phyloP scores from a whole-genome alignment of 2,797 vertebrate genomes.

The Channallabes apus region DNA sequence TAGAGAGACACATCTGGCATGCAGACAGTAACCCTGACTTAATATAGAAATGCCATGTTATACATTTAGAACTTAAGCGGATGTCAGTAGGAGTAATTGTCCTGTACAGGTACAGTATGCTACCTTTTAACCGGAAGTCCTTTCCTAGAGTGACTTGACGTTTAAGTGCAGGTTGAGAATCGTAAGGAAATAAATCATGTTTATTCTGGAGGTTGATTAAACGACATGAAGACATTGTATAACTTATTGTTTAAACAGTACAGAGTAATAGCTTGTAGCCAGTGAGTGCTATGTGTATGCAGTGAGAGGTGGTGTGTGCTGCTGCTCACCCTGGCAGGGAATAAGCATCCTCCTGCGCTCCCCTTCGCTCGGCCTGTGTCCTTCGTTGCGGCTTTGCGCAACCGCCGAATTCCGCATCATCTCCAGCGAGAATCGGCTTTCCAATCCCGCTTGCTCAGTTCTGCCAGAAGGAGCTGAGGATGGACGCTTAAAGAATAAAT shows the following conservation, averaged over 20 bases:
- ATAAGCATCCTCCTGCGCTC: constrained; percentile 49
- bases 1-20: background rate
- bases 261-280: background rate
- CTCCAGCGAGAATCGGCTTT: background rate
- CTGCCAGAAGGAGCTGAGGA: background rate
- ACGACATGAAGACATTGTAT: background rate
- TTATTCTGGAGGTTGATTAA: background rate
- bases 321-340: constrained; percentile 11
- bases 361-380: constrained; percentile 39
- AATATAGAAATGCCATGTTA: background rate
- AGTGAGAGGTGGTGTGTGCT: no score
- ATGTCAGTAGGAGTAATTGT: background rate
- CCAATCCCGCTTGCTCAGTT: background rate
- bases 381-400: constrained; percentile 39
- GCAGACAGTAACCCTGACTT: background rate
- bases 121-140: constrained; percentile 24
- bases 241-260: no score
- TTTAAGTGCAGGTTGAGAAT: background rate
- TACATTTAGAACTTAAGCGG: no score
- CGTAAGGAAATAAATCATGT: background rate
- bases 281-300: background rate
- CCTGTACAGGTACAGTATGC: background rate
- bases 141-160: background rate
- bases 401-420: constrained; percentile 43
- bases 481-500: background rate